phyloP scores from a whole-genome alignment of 2,797 vertebrate species.

The Philypnodon macrostomus region DNA sequence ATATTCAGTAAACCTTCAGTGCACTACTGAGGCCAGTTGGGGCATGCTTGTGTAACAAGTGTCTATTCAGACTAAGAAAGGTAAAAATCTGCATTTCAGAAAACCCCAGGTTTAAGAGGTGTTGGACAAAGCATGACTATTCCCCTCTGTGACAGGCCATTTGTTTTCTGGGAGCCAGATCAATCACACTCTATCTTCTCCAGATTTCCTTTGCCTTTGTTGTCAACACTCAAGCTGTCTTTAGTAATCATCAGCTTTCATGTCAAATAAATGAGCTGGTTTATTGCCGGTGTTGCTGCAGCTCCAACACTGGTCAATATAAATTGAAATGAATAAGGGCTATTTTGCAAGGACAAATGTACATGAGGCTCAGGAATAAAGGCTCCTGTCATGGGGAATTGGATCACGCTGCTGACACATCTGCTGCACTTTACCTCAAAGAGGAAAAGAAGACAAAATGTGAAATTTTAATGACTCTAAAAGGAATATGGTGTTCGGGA shows the following conservation, averaged over 20 bases:
- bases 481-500: slow-evolving; percentile 64
- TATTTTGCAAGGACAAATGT: slow-evolving; percentile 41
- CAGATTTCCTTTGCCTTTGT: slow-evolving; percentile 59
- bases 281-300: slow-evolving; percentile 38
- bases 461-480: slow-evolving; percentile 66
- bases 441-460: slow-evolving; percentile 39
- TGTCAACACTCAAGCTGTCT: slow-evolving; percentile 62
- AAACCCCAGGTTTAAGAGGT: slow-evolving; percentile 28
- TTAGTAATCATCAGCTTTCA: slow-evolving; percentile 63
- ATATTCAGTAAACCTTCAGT: slow-evolving; percentile 39
- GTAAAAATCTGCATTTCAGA: no score
- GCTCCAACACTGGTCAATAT: slow-evolving; percentile 43
- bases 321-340: slow-evolving; percentile 54
- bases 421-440: slow-evolving; percentile 54
- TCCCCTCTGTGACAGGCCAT: slow-evolving; percentile 53
- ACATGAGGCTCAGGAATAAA: slow-evolving; percentile 48
- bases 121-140: slow-evolving; percentile 36
- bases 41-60: slow-evolving; percentile 18
- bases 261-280: slow-evolving; percentile 68
- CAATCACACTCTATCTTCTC: slow-evolving; percentile 59
- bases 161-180: slow-evolving; percentile 56
- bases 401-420: slow-evolving; percentile 65
- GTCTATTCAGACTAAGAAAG: slow-evolving; percentile 5
- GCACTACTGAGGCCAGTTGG: slow-evolving; percentile 17
- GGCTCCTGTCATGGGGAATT: slow-evolving; percentile 56